A percentile compares a stretch with the other conserved stretches of the same genome.
phyloP scores from a whole-genome alignment of 2,797 vertebrate species.

The Sorex maritimensis region DNA sequence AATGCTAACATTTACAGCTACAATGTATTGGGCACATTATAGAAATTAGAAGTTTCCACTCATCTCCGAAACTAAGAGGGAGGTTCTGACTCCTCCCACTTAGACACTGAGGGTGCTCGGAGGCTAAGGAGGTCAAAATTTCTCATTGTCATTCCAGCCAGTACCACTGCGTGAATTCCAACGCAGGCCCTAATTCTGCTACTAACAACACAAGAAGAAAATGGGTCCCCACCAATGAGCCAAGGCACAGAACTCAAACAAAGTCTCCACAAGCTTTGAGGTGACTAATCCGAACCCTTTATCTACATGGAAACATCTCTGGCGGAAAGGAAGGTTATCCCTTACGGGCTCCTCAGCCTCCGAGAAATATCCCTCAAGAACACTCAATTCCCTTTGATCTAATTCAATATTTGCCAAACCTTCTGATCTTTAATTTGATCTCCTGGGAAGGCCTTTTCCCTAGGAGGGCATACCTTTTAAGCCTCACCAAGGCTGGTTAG shows the following conservation, averaged over 20 bases:
- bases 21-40: not conserved
- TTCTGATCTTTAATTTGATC: conserved; percentile 68
- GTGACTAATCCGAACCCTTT: conserved; percentile 16
- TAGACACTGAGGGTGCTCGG: not conserved
- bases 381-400: conserved; percentile 56
- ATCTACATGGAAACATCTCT: not conserved
- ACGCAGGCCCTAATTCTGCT: not conserved
- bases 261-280: not conserved
- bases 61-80: not conserved
- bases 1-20: not conserved
- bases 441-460: conserved; percentile 35
- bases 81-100: not conserved
- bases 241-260: not conserved
- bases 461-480: not conserved
- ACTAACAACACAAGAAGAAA: not conserved
- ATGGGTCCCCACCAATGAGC: not conserved
- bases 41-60: not conserved
- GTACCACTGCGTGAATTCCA: not conserved
- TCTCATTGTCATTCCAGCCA: not conserved
- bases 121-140: not conserved
- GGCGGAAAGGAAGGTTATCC: conserved; percentile 19
- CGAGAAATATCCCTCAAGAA: conserved; percentile 58
- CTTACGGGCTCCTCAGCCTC: conserved; percentile 2
- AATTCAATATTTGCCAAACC: conserved; percentile 64
- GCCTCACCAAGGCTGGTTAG: not conserved